Base-by-base conservation (phyloP, 2,888 invertebrate genomes). In the Dendrolimus houi region DNA sequence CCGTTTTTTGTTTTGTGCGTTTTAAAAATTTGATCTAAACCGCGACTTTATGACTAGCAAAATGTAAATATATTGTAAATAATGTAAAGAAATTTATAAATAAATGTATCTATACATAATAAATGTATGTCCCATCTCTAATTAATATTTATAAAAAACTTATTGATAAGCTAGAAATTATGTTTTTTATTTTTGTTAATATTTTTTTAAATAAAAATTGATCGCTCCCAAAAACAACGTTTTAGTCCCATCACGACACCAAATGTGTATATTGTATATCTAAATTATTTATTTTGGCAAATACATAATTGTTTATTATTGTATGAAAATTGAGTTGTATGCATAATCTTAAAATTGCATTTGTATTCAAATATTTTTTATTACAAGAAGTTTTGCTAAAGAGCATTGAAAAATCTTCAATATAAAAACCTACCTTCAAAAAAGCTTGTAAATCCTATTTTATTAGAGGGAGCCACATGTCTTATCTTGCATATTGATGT, bases 61-160 rank as follows among this genome's bases (percentile, higher is more conserved):
- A 66, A 61, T 71, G 69, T 85, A 85, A 80, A 85, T 72, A 85
- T 65, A 56, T 47, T 71, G 70, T 87, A 86, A 81, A 87, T 72
- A 79, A 70, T 82, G 80, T 79, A 80, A 70, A 76, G 75, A 75
- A 66, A 66, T 70, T 64, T 65, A 74, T 70, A 74, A 71, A 71
- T 74, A 73, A 75, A 71, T 81, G 81, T 83, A 83, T 81, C 81
- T 78, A 77, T 69, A 71, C 72, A 74, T 73, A 67, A 74, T 73
- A 75, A 75, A 74, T 74, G 74, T 75, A 75, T 29, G 29, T 29
- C 29, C 29, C 29, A 29, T 29, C 29, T 29, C 29, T 29, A 29
- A 29, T 29, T 29, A 29, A 6, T 29, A 29, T 29, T 29, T 29
- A 29, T 29, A 29, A 29, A 29, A 3, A 29, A 29, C 3, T 29